Conservation (phyloP, 2,797 vertebrate species). For the Lagocephalus sceleratus region DNA sequence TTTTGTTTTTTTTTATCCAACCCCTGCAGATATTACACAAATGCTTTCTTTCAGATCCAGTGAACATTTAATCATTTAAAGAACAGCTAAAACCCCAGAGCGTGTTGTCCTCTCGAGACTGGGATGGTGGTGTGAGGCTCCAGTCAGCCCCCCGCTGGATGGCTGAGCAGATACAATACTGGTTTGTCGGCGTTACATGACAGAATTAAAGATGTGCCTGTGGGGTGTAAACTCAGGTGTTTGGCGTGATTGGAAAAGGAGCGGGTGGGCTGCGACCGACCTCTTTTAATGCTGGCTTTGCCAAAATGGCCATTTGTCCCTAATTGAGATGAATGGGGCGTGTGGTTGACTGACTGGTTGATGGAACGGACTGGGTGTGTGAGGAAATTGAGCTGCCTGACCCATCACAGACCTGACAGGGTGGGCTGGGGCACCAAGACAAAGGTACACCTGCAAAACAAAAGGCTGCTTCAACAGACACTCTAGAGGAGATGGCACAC, state of each 20-base stretch:
- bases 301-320: conserved; percentile 71
- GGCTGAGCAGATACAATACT: conserved; percentile 43
- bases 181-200: conserved; percentile 31
- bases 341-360: conserved; percentile 69
- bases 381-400: conserved; percentile 73
- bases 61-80: conserved; percentile 53
- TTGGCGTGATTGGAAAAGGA: conserved; percentile 28
- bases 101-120: conserved; percentile 18
- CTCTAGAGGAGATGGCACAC: background rate
- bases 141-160: conserved; percentile 12
- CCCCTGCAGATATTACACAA: conserved; percentile 39
- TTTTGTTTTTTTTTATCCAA: no score
- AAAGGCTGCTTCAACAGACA: conserved; percentile 5
- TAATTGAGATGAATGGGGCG: conserved; percentile 81
- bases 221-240: conserved; percentile 49
- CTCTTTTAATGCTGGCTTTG: conserved; percentile 74
- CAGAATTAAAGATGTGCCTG: conserved; percentile 26
- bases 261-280: conserved; percentile 53
- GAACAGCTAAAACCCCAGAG: conserved; percentile 47
- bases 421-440: conserved; percentile 28
- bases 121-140: conserved; percentile 6
- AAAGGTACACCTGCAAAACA: conserved; percentile 44
- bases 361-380: conserved; percentile 61
- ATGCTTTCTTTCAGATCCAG: conserved; percentile 42
- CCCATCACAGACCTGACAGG: conserved; percentile 47